These are phyloP conservation scores for Nyctereutes procyonoides DNA, from an alignment of 2,113 vertebrate species.

Conservation along the genomic window DNA sequence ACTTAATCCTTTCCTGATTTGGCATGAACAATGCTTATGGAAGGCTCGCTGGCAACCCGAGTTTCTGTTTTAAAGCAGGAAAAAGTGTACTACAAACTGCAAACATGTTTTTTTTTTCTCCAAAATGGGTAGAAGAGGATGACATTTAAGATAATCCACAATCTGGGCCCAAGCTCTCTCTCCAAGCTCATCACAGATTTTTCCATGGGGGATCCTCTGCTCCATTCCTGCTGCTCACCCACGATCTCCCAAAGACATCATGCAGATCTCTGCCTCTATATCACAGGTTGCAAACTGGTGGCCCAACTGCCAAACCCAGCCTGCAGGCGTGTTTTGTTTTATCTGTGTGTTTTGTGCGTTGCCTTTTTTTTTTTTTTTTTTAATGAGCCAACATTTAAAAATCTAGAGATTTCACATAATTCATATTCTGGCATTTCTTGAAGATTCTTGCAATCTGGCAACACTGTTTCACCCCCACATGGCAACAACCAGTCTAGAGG, in stretches of 20 bases:
- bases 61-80: constrained; percentile 58
- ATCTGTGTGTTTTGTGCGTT: constrained; percentile 44
- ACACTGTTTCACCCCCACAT: not conserved
- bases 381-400: constrained; percentile 65
- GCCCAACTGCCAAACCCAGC: constrained; percentile 59
- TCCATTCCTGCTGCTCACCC: constrained; percentile 6
- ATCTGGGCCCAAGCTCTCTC: constrained; percentile 63
- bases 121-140: constrained; percentile 70
- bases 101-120: constrained; percentile 62
- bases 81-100: constrained; percentile 65
- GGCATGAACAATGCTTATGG: not conserved
- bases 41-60: constrained; percentile 46
- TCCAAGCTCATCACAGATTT: constrained; percentile 60
- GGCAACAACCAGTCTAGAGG: not conserved
- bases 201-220: not conserved
- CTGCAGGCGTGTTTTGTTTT: constrained; percentile 53
- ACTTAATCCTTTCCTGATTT: constrained; percentile 38
- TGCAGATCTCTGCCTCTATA: not conserved
- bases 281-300: constrained; percentile 63
- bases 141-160: constrained; percentile 71
- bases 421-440: constrained; percentile 62
- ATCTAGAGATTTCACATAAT: constrained; percentile 51
- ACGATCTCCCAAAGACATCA: not conserved
- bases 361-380: not conserved
- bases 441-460: constrained; percentile 66